Evolutionary conservation across 2,113 vertebrate species (phyloP).

Genomic region (Prionailurus viverrinus): DNA sequence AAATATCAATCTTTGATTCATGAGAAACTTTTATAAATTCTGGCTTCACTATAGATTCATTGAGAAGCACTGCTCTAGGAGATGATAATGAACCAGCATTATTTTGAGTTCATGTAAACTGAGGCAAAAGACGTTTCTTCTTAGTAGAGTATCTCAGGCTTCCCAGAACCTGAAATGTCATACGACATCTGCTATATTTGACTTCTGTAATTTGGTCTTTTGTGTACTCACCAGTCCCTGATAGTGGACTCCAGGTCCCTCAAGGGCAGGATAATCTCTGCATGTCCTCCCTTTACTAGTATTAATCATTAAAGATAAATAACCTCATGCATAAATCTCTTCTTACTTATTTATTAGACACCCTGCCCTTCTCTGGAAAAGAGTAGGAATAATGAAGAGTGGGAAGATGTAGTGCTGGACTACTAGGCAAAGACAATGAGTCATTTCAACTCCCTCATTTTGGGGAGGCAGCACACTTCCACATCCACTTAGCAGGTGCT

Average conservation of each 20-base stretch:
- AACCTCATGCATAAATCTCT: not conserved
- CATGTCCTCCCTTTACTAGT: not conserved
- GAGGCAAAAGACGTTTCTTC: not conserved
- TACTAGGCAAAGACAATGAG: not conserved
- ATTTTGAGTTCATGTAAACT: not conserved
- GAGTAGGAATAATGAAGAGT: not conserved
- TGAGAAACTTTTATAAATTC: not conserved
- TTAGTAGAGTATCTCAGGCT: not conserved
- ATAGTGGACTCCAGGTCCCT: not conserved
- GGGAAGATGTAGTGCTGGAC: not conserved
- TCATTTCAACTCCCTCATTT: not conserved
- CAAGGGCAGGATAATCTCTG: not conserved
- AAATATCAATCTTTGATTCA: not conserved
- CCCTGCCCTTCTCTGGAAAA: slow-evolving; percentile 7
- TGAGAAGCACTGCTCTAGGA: not conserved
- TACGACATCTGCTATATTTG: not conserved
- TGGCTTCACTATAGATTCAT: not conserved
- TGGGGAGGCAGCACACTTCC: not conserved
- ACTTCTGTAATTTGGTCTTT: not conserved
- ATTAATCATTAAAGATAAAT: not conserved
- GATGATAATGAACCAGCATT: not conserved
- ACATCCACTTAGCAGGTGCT: slow-evolving; percentile 22
- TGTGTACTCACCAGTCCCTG: too few relatives aligned
- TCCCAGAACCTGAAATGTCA: not conserved
- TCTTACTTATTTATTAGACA: not conserved